Evolutionary conservation across 2,888 invertebrate species (phyloP).

Genomic region (Spilarctia lutea): DNA sequence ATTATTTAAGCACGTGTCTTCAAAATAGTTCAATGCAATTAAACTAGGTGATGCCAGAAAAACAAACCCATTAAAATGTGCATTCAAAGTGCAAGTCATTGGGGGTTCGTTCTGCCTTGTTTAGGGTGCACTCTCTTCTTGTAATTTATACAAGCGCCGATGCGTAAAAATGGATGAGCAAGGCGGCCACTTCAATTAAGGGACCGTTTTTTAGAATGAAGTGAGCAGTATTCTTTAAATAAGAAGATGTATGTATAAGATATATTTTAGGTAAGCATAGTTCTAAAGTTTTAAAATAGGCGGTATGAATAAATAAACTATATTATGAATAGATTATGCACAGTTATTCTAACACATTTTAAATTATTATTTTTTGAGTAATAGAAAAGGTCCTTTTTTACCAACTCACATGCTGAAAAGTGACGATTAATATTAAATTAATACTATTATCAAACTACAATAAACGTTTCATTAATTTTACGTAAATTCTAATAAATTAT

Average conservation of each 20-base stretch:
- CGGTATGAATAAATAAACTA: too few relatives aligned
- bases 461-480: not conserved
- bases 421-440: too few relatives aligned
- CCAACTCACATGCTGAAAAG: too few relatives aligned
- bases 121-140: slow-evolving; percentile 65
- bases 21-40: slow-evolving; percentile 65
- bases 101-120: slow-evolving; percentile 67
- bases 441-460: not conserved
- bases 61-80: slow-evolving; percentile 79
- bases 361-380: too few relatives aligned
- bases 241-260: too few relatives aligned
- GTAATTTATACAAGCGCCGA: slow-evolving; percentile 78
- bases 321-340: too few relatives aligned
- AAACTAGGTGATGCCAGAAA: slow-evolving; percentile 62
- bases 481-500: too few relatives aligned
- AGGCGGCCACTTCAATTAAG: slow-evolving; percentile 64
- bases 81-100: slow-evolving; percentile 82
- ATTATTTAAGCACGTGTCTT: slow-evolving; percentile 35
- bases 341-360: too few relatives aligned
- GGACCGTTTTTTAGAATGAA: slow-evolving; percentile 48
- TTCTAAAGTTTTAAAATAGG: too few relatives aligned
- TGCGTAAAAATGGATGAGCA: slow-evolving; percentile 77
- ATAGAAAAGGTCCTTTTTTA: too few relatives aligned
- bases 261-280: too few relatives aligned
- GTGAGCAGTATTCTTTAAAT: slow-evolving; percentile 22